Base-by-base conservation (phyloP, 1,140 invertebrate genomes). In the Caenorhabditis latens region DNA sequence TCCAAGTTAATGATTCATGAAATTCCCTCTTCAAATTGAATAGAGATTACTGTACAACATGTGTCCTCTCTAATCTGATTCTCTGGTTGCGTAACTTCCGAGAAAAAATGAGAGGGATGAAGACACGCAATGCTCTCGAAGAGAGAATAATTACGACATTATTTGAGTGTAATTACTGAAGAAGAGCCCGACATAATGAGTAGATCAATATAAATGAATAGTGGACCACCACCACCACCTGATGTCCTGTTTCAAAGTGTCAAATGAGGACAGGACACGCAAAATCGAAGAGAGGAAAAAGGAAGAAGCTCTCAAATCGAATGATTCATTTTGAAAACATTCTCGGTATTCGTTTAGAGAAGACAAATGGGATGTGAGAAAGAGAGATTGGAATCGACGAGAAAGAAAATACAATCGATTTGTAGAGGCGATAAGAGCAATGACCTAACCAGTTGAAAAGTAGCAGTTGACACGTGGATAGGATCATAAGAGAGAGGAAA, bases 241-340 rank as follows among this genome's bases (percentile, higher is more conserved):
- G 67, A 42, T 71, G 67, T 13, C 24, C 43, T 58, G 8, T n/a
- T 19, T 9, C 16, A 53, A 40, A 71, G 43, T 71, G 40, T 21
- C 40, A 71, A 71, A 71, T 71, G 67, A 14, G 43, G 9, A n/a
- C 1, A 9, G 67, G n/a, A 71, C 67, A 71, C 24, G 67, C 67
- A n/a, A 71, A 42, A 32, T 6, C 11, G 21, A 21, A 21, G 13
- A 13, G 11, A 13, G 4, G 32, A 40, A 13, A 5, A 13, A 40
- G 40, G 67, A 46, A 71, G 9, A 58, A 58, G 57, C 57, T 71
- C 46, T 46, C 43, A 46, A 46, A 71, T n/a, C 16, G 21, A 42
- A 21, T 79, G 71, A 79, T 50, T 79, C 71, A 79, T 79, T 79
- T 50, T 40, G n/a, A 79, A 50, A 50, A 50, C n/a, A 79, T 79